Evolutionary conservation across 2,113 vertebrate species (phyloP), one percentile per base, ranked within the genome.

Genomic region (Chloropsis hardwickii): DNA sequence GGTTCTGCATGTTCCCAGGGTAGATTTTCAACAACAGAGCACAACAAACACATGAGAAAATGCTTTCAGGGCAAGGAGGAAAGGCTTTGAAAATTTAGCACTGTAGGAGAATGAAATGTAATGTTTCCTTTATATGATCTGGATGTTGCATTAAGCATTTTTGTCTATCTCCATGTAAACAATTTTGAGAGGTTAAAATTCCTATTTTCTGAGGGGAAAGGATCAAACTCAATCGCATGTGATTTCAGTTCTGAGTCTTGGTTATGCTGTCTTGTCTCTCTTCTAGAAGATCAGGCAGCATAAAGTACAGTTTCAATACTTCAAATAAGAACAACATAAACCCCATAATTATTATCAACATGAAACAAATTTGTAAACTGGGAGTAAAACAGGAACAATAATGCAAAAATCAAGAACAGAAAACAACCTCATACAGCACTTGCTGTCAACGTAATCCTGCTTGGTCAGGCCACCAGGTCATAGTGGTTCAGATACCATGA

Each of bases 11-110:
- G 82, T 88, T 96, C 90, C 80, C 80, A 83, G 61, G 76, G 61
- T 70, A 83, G 82, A 81, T 94, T 95, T 92, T 56, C 92, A 86
- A 86, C 76, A 93, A 64, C 84, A 88, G 40, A 88, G 69, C 57
- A 67, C 92, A 94, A 93, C 58, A 93, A 27, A 88, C 47, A 71
- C 64, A 83, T 42, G 48, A 96, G 64, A 92, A 96, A 93, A 96
- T 61, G 72, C 51, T 96, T 91, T 81, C 44, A 65, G 86, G 76
- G 76, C 48, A 92, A 37, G 20, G 11, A 57, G n/a, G 6, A 83
- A 80, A 84, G 37, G 37, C 53, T 88, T 88, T 84, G 82, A 90
- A 94, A 97, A 92, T 64, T 61, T 10, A 71, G 51, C 69, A 78
- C 50, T 19, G 19, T 1, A 78, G 25, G 14, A 93, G 48, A 90